Evolutionary conservation across 2,113 vertebrate species (phyloP).

Genomic region (Bothrops jararaca): DNA sequence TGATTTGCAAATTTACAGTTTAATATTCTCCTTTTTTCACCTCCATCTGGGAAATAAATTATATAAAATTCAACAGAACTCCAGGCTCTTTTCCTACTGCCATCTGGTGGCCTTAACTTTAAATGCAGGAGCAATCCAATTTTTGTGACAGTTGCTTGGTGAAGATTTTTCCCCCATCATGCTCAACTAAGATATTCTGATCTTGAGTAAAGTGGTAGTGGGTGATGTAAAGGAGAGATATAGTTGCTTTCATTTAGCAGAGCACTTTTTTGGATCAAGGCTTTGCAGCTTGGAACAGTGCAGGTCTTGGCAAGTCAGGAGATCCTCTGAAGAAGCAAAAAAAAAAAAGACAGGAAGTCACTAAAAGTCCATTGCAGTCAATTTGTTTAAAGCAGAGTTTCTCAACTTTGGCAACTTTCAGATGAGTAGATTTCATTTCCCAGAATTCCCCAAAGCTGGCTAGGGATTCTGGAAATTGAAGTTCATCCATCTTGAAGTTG

Average conservation of each 20-base stretch:
- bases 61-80: neutral
- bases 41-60: neutral
- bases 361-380: neutral
- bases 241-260: neutral
- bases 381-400: neutral
- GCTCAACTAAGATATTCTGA: constrained; percentile 26
- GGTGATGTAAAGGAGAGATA: neutral
- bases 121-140: neutral
- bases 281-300: neutral
- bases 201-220: constrained; percentile 35
- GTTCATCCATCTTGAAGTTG: neutral
- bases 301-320: neutral
- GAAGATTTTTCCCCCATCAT: neutral
- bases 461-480: neutral
- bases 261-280: neutral
- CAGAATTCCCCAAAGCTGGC: neutral
- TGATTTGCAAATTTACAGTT: neutral
- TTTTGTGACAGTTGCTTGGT: neutral
- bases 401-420: neutral
- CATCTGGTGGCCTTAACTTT: constrained; percentile 42
- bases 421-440: neutral
- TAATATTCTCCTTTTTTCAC: neutral
- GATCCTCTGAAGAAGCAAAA: neutral
- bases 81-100: constrained; percentile 37
- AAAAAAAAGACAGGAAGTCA: neutral